Evolutionary conservation across 2,113 vertebrate genomes (phyloP), one percentile per base, ranked within the genome.

Genomic region (Girardinichthys multiradiatus): DNA sequence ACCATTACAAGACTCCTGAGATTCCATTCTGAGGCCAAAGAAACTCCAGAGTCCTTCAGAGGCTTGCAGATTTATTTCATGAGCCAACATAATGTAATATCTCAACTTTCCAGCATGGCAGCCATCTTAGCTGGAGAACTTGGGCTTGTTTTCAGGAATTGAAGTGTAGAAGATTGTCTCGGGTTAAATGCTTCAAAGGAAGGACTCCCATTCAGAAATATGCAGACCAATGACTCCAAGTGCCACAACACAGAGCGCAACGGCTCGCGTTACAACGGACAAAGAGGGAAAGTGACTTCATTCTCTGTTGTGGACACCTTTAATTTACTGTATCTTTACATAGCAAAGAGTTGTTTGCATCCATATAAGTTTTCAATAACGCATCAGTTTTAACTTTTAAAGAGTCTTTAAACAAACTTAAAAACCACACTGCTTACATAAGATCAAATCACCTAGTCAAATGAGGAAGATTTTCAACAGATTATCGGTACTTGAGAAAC

Each of bases 261-360:
- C 28, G 31, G 60, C 45, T 72, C 70, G 5, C 30, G 21, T 72
- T 72, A 72, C 70, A 64, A 19, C 59, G 30, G 68, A 71, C 69
- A 72, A 72, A 72, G 60, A 71, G 37, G 42, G 69, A 72, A 48
- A 64, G 60, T 72, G 70, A 72, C 45, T 71, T 64, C 70, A 72
- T 72, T 72, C 70, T 54, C 45, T 64, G 45, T n/a, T 28, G 33
- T 21, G 60, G 45, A 72, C 70, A 37, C 17, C 45, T 35, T 51
- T 72, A 64, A 72, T 72, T 60, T 45, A 57, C 61, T 72, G 45
- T 64, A 63, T 29, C 60, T 64, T 72, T 64, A 64, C 61, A 64
- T 54, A 64, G 70, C 42, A 57, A 63, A 48, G 29, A 14, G n/a
- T 17, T 35, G 24, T 64, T 54, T 37, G n/a, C 31, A 57, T 45